Conservation (phyloP, 23 tunicate species). For the Styela plicata region DNA sequence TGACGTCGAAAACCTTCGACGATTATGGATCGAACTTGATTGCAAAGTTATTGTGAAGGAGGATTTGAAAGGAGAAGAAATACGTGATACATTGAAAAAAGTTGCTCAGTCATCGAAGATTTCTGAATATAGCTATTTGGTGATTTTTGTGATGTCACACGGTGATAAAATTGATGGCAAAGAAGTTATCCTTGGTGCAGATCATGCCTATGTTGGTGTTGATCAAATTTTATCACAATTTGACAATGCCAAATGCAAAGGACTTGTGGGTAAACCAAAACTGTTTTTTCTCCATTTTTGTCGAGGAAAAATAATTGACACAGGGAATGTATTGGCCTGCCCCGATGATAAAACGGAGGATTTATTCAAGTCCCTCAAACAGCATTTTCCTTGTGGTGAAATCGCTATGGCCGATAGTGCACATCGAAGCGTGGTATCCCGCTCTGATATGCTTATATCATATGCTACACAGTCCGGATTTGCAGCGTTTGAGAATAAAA, state of each 20-base stretch:
- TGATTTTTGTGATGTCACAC: conserved; percentile 48
- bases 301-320: conserved; percentile 33
- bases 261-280: conserved; percentile 32
- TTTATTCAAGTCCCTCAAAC: not conserved
- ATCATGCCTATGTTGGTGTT: conserved; percentile 13
- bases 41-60: not conserved
- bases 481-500: conserved; percentile 27
- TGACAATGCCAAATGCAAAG: conserved; percentile 39
- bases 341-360: not conserved
- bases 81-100: conserved; percentile 15
- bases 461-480: conserved; percentile 50
- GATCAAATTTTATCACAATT: conserved; percentile 24
- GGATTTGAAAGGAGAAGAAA: conserved; percentile 18
- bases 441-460: conserved; percentile 46
- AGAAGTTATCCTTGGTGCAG: conserved; percentile 25
- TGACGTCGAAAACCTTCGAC: conserved; percentile 22
- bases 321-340: not conserved
- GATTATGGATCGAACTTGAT: conserved; percentile 34
- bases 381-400: not conserved
- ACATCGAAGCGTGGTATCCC: not conserved
- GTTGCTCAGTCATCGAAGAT: conserved; percentile 20
- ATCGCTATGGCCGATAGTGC: not conserved
- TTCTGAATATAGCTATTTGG: conserved; percentile 13
- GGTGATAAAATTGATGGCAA: conserved; percentile 20
- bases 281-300: conserved; percentile 58